phyloP scores from a whole-genome alignment of 64 coral and sea anemone genomes.

The Hydrozoanthus tunicans region DNA sequence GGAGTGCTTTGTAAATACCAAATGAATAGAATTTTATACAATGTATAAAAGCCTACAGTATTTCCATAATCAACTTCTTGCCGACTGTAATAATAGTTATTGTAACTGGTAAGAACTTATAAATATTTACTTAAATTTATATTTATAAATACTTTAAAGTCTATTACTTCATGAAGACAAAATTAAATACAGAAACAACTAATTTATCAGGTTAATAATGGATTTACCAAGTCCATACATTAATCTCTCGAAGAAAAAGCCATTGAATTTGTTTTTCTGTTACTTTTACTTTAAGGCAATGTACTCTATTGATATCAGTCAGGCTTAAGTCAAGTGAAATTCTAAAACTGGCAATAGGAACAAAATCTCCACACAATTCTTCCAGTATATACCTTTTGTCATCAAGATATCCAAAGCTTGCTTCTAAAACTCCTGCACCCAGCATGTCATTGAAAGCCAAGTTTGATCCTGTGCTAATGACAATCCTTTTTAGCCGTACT shows the following conservation, averaged over 20 bases:
- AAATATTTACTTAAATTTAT: no score
- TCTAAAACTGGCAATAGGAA: constrained; percentile 14
- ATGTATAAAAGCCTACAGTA: no score
- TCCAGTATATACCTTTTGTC: neutral
- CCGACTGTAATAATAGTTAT: no score
- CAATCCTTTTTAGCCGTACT: constrained; percentile 39
- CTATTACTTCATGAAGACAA: no score
- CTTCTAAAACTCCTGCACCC: constrained; percentile 29
- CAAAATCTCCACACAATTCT: constrained; percentile 7
- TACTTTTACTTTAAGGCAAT: constrained; percentile 42
- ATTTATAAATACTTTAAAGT: no score
- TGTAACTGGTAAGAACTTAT: no score
- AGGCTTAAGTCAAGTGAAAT: neutral
- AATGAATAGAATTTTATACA: no score
- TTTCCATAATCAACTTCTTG: no score
- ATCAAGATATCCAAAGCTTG: neutral
- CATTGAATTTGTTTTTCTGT: constrained; percentile 30
- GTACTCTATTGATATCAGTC: neutral
- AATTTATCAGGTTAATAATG: no score
- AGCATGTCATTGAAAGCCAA: constrained; percentile 33
- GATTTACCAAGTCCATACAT: constrained; percentile 59
- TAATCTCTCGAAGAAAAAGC: constrained; percentile 63
- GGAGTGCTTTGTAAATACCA: no score
- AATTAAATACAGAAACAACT: no score
- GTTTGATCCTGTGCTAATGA: constrained; percentile 56